phyloP scores from a whole-genome alignment of 2,113 vertebrate species.

The Sinocyclocheilus rhinocerous region DNA sequence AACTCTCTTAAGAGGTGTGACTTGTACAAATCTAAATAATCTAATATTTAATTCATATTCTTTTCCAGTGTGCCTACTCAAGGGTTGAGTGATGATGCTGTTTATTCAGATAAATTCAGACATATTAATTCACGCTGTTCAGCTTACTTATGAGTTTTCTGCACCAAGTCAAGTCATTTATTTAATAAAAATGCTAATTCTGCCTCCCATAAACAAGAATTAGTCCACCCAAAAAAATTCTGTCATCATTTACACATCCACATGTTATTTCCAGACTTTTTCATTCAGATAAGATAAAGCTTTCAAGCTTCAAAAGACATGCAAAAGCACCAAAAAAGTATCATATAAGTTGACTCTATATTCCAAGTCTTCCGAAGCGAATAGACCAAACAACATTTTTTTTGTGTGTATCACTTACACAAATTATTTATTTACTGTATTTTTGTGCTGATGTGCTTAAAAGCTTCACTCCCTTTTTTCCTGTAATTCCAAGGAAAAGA shows the following conservation, averaged over 20 bases:
- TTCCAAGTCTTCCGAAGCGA: neutral
- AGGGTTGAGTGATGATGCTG: neutral
- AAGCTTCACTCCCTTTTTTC: neutral
- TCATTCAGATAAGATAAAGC: neutral
- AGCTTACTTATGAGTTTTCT: neutral
- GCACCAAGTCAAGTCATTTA: neutral
- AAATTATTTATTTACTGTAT: neutral
- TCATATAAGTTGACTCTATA: neutral
- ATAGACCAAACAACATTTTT: neutral
- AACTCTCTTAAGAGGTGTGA: neutral
- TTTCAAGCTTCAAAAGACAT: neutral
- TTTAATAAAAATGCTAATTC: neutral
- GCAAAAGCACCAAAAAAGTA: neutral
- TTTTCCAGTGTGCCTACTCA: neutral
- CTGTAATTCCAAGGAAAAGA: neutral
- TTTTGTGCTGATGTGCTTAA: neutral
- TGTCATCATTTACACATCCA: neutral
- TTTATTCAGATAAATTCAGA: neutral
- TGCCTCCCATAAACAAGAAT: neutral
- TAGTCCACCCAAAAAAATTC: neutral
- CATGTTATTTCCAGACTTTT: neutral
- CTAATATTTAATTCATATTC: neutral
- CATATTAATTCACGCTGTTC: neutral
- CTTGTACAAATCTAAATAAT: neutral
- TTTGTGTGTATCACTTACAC: neutral